phyloP scores from a whole-genome alignment of 2,797 vertebrate species.

The Bradypodion ventrale region DNA sequence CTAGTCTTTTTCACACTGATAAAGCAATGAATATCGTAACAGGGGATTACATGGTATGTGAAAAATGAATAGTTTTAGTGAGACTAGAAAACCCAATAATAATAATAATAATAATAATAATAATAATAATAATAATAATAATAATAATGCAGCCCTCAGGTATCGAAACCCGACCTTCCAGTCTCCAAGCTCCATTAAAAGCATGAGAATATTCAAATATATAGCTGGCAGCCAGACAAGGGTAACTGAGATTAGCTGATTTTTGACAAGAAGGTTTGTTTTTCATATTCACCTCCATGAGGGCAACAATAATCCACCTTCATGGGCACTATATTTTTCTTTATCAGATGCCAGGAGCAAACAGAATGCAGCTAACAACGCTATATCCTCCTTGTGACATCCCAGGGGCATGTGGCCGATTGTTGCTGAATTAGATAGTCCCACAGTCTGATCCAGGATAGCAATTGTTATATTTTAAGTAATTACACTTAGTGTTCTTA shows the following conservation, averaged over 20 bases:
- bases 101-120: no score
- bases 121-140: no score
- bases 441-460: neutral
- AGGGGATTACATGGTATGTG: neutral
- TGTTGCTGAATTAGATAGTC: neutral
- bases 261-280: neutral
- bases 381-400: neutral
- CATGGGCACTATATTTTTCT: neutral
- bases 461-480: neutral
- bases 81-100: neutral
- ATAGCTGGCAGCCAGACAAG: neutral
- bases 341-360: neutral
- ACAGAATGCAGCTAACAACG: neutral
- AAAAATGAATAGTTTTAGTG: neutral
- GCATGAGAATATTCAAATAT: neutral
- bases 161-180: no score
- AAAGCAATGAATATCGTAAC: neutral
- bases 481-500: neutral
- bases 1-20: neutral
- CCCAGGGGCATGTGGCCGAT: neutral
- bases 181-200: no score
- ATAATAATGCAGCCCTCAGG: no score
- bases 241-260: neutral
- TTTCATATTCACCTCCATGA: neutral
- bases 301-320: neutral